A percentile compares a stretch with the other conserved stretches of the same genome.
phyloP scores from a whole-genome alignment of 2,797 vertebrate species.

The Percopsis omiscomaycus region DNA sequence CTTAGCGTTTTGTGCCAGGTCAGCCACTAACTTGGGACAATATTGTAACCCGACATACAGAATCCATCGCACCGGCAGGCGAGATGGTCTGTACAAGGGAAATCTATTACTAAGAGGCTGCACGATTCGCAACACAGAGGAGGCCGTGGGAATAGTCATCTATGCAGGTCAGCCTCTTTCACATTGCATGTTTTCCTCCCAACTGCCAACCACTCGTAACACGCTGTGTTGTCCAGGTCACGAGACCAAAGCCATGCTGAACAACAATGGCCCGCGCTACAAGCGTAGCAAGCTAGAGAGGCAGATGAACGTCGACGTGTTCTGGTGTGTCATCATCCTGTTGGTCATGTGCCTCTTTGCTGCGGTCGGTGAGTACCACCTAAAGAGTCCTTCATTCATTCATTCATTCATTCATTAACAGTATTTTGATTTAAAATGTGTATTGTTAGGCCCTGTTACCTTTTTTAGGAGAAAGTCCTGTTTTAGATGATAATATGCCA shows the following conservation, averaged over 20 bases:
- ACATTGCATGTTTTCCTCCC: not conserved
- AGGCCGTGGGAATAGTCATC: slow-evolving; percentile 92
- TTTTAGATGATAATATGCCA: not conserved
- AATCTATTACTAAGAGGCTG: slow-evolving; percentile 94
- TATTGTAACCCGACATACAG: slow-evolving; percentile 50
- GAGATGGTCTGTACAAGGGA: slow-evolving; percentile 91
- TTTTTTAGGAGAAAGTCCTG: not conserved
- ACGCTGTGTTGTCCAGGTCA: slow-evolving; percentile 79
- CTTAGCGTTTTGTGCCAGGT: not conserved
- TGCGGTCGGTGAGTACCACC: slow-evolving; percentile 86
- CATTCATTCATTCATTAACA: too few species aligned
- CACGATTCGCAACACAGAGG: slow-evolving; percentile 95
- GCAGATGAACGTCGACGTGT: slow-evolving; percentile 94
- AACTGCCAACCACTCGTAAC: slow-evolving; percentile 11
- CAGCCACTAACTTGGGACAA: not conserved
- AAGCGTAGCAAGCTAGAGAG: slow-evolving; percentile 96
- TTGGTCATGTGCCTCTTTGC: slow-evolving; percentile 91
- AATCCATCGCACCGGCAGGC: slow-evolving; percentile 80
- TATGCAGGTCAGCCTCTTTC: slow-evolving; percentile 85
- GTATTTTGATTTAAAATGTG: not conserved
- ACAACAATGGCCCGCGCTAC: slow-evolving; percentile 95
- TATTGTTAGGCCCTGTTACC: not conserved
- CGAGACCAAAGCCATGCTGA: slow-evolving; percentile 97
- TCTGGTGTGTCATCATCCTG: slow-evolving; percentile 97
- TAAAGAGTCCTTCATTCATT: not conserved